A percentile compares a stretch with the other conserved stretches of the same genome.
phyloP scores from a whole-genome alignment of 1,140 invertebrate species.

The Zaprionus kolodkinae region DNA sequence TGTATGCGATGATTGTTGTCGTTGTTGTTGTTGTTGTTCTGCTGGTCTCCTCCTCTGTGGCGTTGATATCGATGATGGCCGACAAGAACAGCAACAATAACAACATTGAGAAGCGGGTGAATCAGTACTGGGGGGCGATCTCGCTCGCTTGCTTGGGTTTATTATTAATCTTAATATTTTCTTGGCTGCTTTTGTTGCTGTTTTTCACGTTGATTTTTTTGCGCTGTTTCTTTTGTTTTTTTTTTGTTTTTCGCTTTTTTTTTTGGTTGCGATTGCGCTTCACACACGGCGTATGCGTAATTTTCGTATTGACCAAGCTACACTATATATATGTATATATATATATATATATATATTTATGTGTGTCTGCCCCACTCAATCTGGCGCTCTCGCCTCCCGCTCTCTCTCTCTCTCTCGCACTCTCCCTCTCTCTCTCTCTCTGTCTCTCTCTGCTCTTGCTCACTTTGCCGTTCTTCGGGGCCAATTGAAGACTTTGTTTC shows the following conservation, averaged over 20 bases:
- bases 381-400: slow-evolving; percentile 12
- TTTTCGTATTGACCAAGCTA: slow-evolving; percentile 60
- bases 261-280: slow-evolving; percentile 50
- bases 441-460: slow-evolving; percentile 14
- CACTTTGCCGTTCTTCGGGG: background rate
- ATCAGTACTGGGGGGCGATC: slow-evolving; percentile 11
- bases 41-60: background rate
- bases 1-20: background rate
- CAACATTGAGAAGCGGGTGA: slow-evolving; percentile 29
- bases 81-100: slow-evolving; percentile 18
- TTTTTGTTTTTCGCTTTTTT: slow-evolving; percentile 25
- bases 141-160: slow-evolving; percentile 10
- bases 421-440: background rate
- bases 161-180: slow-evolving; percentile 40
- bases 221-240: slow-evolving; percentile 16
- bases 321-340: slow-evolving; percentile 4
- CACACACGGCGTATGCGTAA: slow-evolving; percentile 73
- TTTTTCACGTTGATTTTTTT: background rate
- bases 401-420: background rate
- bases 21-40: background rate
- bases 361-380: slow-evolving; percentile 9
- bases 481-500: slow-evolving; percentile 60
- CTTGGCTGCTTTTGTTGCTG: slow-evolving; percentile 5
- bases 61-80: slow-evolving; percentile 9
- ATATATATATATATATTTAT: background rate